These are phyloP conservation scores for Antechinus stuartii DNA, from an alignment of 2,113 vertebrate species.

Conservation along the genomic window DNA sequence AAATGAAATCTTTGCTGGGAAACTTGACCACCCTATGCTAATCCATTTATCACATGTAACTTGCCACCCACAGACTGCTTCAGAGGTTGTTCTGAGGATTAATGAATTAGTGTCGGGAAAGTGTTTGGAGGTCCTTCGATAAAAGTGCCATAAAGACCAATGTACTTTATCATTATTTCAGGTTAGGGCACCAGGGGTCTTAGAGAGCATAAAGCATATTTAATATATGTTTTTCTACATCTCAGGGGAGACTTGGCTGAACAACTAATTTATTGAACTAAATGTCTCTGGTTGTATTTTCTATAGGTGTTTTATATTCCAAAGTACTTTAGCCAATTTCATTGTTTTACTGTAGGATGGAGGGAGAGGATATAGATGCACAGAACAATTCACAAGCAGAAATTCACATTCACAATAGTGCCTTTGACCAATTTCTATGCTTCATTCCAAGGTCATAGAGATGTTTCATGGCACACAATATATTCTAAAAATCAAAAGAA, in stretches of 20 bases:
- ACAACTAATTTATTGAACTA: conserved; percentile 65
- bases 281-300: conserved; percentile 58
- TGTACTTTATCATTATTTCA: conserved; percentile 43
- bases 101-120: conserved; percentile 45
- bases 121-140: conserved; percentile 31
- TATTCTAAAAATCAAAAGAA: conserved; percentile 65
- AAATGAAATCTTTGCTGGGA: conserved; percentile 69
- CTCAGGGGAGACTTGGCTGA: conserved; percentile 53
- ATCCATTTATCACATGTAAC: conserved; percentile 5
- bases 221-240: conserved; percentile 46
- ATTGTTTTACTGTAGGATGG: conserved; percentile 55
- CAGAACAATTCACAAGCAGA: conserved; percentile 69
- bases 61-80: background rate
- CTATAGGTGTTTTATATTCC: conserved; percentile 65
- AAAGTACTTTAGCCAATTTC: conserved; percentile 46
- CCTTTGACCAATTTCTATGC: conserved; percentile 64
- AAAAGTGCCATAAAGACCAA: conserved; percentile 42
- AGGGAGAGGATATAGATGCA: conserved; percentile 53
- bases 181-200: conserved; percentile 51
- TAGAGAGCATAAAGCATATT: conserved; percentile 58
- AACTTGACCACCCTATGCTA: conserved; percentile 16
- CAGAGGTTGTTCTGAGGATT: conserved; percentile 21
- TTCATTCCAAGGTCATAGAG: conserved; percentile 68
- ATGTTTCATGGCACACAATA: conserved; percentile 59
- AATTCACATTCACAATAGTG: conserved; percentile 55